A percentile compares a stretch with the other conserved stretches of the same genome.
Evolutionary conservation across 2,113 vertebrate species (phyloP).

Genomic region (Bubo bubo): DNA sequence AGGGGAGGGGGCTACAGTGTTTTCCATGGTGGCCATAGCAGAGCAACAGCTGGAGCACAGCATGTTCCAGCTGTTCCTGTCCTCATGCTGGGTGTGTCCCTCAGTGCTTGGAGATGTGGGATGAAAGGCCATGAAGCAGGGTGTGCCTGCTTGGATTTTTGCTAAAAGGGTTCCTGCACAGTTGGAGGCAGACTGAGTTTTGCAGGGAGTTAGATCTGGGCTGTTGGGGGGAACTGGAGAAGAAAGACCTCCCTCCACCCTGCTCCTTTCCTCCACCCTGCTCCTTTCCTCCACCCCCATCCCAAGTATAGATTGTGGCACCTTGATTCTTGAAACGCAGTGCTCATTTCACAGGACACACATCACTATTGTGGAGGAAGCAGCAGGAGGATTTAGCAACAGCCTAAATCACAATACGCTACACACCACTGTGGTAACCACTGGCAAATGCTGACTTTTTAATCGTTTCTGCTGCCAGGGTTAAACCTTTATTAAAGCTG

Average conservation of each 20-base stretch:
- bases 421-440: not conserved
- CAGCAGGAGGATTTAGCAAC: slow-evolving; percentile 45
- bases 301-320: not conserved
- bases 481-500: slow-evolving; percentile 38
- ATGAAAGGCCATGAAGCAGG: not conserved
- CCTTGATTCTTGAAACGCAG: not conserved
- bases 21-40: not conserved
- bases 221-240: not conserved
- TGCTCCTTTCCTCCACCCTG: not conserved
- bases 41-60: not conserved
- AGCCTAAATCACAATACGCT: slow-evolving; percentile 36
- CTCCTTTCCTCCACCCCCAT: not conserved
- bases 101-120: not conserved
- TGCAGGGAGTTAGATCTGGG: not conserved
- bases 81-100: not conserved
- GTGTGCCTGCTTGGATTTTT: not conserved
- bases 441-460: slow-evolving; percentile 36
- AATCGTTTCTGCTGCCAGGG: slow-evolving; percentile 38
- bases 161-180: not conserved
- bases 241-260: not conserved
- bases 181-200: not conserved
- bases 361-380: slow-evolving; percentile 46
- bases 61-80: not conserved
- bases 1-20: not conserved
- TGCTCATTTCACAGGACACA: slow-evolving; percentile 50